These are phyloP conservation scores for Xylota sylvarum DNA, from an alignment of 2,888 invertebrate genomes.

Conservation along the genomic window DNA sequence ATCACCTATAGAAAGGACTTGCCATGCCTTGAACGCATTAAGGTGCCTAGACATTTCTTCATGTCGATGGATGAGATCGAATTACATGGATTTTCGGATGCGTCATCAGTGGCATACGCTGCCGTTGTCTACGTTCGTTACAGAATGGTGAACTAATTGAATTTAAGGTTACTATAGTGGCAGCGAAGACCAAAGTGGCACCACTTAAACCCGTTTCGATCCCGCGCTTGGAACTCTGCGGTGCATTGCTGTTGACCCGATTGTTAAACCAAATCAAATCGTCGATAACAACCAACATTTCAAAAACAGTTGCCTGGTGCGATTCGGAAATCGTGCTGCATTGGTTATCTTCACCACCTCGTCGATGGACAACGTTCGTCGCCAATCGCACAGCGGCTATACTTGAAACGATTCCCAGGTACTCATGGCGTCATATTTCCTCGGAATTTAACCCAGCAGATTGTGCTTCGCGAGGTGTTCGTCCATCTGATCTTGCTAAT, in stretches of 20 bases:
- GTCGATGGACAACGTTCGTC: slow-evolving; percentile 52
- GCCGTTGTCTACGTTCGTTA: no score
- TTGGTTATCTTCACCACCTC: no score
- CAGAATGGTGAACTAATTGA: no score
- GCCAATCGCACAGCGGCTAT: slow-evolving; percentile 66
- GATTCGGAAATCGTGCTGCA: slow-evolving; percentile 80
- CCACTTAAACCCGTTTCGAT: slow-evolving; percentile 36
- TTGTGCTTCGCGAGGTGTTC: slow-evolving; percentile 71
- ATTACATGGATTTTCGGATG: no score
- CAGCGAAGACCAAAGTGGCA: slow-evolving; percentile 27
- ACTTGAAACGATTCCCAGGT: slow-evolving; percentile 37
- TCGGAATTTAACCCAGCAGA: no score
- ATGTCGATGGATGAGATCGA: no score
- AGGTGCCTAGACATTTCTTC: no score
- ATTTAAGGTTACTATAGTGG: no score
- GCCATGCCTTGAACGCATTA: background rate
- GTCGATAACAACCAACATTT: slow-evolving; percentile 15
- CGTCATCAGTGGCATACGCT: no score
- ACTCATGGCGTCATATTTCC: slow-evolving; percentile 70
- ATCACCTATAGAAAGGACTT: background rate
- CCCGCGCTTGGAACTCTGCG: no score
- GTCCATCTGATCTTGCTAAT: slow-evolving; percentile 36
- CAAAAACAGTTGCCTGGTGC: slow-evolving; percentile 63
- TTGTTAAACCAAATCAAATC: slow-evolving; percentile 27
- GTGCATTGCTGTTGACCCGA: slow-evolving; percentile 33